These are phyloP conservation scores for Gnathonemus echidnorhynchus DNA, from an alignment of 2,113 vertebrate species.

Conservation along the genomic window DNA sequence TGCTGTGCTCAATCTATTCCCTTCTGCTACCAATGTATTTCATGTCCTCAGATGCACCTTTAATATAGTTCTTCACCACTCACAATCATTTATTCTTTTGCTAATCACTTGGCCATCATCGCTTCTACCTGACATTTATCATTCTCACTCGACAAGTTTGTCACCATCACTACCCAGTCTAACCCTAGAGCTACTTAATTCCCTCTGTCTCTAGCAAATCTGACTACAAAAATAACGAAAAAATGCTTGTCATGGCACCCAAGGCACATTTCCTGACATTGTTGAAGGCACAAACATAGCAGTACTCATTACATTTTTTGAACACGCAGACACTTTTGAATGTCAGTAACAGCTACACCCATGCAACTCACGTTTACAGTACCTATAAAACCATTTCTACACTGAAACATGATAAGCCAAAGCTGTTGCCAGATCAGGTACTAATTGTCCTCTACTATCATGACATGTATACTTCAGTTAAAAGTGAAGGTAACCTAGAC, in stretches of 20 bases:
- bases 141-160: background rate
- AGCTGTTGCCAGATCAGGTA: background rate
- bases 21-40: background rate
- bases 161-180: background rate
- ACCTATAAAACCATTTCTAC: background rate
- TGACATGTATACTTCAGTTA: background rate
- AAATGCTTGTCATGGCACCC: background rate
- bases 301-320: background rate
- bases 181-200: background rate
- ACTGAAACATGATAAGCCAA: background rate
- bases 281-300: background rate
- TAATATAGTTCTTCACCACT: background rate
- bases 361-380: background rate
- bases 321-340: background rate
- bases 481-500: background rate
- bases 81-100: background rate
- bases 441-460: background rate
- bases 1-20: background rate
- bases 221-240: background rate
- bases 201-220: background rate
- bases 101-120: background rate
- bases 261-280: background rate
- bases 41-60: background rate
- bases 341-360: background rate
- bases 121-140: background rate